Evolutionary conservation across 1,140 invertebrate genomes (phyloP).

Genomic region (Drosophila pruinosa): DNA sequence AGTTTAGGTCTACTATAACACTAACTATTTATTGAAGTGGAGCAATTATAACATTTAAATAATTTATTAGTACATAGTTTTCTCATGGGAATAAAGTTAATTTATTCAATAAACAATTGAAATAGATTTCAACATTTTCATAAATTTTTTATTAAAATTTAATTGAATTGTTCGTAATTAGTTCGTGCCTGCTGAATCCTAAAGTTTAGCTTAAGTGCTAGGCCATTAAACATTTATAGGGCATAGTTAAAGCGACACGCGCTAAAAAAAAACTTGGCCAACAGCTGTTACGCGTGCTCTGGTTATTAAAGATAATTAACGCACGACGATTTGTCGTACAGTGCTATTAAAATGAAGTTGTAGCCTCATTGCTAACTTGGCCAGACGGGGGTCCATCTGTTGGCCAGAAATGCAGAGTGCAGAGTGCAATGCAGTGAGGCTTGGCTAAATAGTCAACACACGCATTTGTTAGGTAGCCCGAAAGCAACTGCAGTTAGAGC

Average conservation of each 20-base stretch:
- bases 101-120: neutral
- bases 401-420: conserved; percentile 35
- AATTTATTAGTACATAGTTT: neutral
- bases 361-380: conserved; percentile 49
- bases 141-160: neutral
- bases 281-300: conserved; percentile 55
- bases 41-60: neutral
- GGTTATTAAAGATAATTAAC: conserved; percentile 80
- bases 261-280: conserved; percentile 48
- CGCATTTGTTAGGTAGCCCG: conserved; percentile 4
- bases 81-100: no score
- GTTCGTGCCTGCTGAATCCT: neutral
- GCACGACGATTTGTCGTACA: conserved; percentile 64
- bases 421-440: conserved; percentile 49
- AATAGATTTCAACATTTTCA: neutral
- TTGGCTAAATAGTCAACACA: conserved; percentile 44
- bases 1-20: no score
- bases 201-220: conserved; percentile 46
- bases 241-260: conserved; percentile 59
- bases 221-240: conserved; percentile 69
- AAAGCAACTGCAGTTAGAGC: neutral
- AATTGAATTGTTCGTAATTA: neutral
- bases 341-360: conserved; percentile 67
- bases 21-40: no score
- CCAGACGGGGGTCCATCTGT: conserved; percentile 44